A percentile compares a stretch with the other conserved stretches of the same genome.
Conservation (phyloP, 1,140 invertebrate species). For the Drosophila miranda region DNA sequence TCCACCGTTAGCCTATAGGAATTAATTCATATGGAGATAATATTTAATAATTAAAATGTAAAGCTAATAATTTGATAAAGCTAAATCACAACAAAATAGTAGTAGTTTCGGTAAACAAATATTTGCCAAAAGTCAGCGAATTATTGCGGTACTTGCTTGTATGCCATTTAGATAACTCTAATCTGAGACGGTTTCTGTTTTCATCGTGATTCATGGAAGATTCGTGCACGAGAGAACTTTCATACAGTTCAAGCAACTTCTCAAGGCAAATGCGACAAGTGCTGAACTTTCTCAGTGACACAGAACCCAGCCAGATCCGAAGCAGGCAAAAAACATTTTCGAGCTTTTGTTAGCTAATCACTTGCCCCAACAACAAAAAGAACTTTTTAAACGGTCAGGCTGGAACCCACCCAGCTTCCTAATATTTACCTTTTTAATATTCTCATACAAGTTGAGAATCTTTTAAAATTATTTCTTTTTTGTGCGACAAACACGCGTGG, state of each 20-base stretch:
- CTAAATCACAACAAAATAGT: neutral
- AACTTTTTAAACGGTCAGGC: neutral
- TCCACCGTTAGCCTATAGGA: no score
- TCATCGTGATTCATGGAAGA: conserved; percentile 2
- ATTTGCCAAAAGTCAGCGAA: conserved; percentile 22
- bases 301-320: neutral
- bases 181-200: conserved; percentile 21
- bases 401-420: neutral
- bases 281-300: conserved; percentile 38
- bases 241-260: conserved; percentile 44
- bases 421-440: conserved; percentile 1
- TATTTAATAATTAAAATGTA: neutral
- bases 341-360: conserved; percentile 23
- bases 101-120: conserved; percentile 21
- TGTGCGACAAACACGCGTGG: conserved; percentile 31
- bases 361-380: neutral
- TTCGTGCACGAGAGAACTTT: neutral
- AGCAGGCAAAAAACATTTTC: neutral
- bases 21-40: no score
- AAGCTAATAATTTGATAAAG: no score
- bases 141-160: conserved; percentile 14
- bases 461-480: conserved; percentile 14
- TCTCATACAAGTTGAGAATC: conserved; percentile 1
- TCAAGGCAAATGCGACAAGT: conserved; percentile 32
- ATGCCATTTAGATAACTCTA: conserved; percentile 13